A percentile compares a stretch with the other conserved stretches of the same genome.
Conservation (phyloP, 53 echinoderm and acorn worm genomes). For the Zoroaster sp. region DNA sequence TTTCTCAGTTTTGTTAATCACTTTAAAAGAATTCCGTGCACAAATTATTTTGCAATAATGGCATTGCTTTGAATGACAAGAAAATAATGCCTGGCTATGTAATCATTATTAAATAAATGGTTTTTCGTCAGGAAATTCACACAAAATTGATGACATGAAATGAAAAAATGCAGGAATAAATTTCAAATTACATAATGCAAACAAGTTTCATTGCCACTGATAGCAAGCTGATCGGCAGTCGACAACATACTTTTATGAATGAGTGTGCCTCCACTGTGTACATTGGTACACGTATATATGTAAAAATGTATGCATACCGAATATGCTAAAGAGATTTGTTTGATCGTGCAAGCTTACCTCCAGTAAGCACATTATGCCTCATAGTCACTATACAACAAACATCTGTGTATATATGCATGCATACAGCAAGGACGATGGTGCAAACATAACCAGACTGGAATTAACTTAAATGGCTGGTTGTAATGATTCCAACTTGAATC, state of each 20-base stretch:
- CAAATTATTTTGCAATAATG: neutral
- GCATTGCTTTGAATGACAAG: too few relatives aligned
- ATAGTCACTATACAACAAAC: too few relatives aligned
- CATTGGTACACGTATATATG: neutral
- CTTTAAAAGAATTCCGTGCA: neutral
- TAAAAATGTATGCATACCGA: neutral
- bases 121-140: too few relatives aligned
- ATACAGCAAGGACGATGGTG: neutral
- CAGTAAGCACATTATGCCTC: neutral
- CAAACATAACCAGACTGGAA: neutral
- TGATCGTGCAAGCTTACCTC: neutral
- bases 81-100: too few relatives aligned
- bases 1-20: neutral
- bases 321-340: neutral
- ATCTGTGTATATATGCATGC: neutral
- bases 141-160: too few relatives aligned
- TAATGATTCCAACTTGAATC: too few relatives aligned
- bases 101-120: too few relatives aligned
- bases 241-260: too few relatives aligned
- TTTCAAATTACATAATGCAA: too few relatives aligned
- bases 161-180: too few relatives aligned
- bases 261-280: neutral
- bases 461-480: neutral
- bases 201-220: too few relatives aligned
- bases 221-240: too few relatives aligned